phyloP scores from a whole-genome alignment of 1,140 invertebrate genomes.

The Pseudachorutes palmiensis region DNA sequence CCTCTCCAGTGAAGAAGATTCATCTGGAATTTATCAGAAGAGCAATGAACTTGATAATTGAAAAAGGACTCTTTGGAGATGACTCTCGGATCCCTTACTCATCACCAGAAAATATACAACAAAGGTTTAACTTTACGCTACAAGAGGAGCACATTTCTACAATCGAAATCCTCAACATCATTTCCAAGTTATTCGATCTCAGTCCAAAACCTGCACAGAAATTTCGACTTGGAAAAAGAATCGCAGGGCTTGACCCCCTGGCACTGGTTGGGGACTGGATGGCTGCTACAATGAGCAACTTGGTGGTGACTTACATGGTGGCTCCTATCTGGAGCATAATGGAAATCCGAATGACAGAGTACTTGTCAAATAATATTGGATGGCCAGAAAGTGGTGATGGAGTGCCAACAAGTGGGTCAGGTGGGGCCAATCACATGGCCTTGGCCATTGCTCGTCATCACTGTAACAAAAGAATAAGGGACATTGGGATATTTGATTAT shows the following conservation, averaged over 20 bases:
- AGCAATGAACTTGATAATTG: too few relatives aligned
- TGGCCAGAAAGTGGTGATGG: conserved; percentile 73
- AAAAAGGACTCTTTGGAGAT: too few relatives aligned
- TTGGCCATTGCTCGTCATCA: conserved; percentile 76
- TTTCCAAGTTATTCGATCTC: too few relatives aligned
- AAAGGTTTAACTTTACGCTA: too few relatives aligned
- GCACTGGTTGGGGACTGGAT: conserved; percentile 74
- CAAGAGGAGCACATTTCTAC: too few relatives aligned
- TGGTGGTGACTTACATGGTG: conserved; percentile 80
- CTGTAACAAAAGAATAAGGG: conserved; percentile 64
- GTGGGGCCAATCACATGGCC: conserved; percentile 88
- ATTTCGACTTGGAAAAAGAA: background rate
- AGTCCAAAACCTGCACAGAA: too few relatives aligned
- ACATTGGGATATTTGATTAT: conserved; percentile 17
- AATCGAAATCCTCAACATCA: too few relatives aligned
- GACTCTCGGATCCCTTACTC: too few relatives aligned
- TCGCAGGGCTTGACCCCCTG: conserved; percentile 61
- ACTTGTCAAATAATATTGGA: conserved; percentile 78
- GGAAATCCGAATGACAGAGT: conserved; percentile 65
- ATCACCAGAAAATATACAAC: too few relatives aligned
- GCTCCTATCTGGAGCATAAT: conserved; percentile 76
- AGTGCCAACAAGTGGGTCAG: conserved; percentile 89
- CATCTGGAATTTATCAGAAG: too few relatives aligned
- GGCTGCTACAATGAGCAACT: conserved; percentile 73
- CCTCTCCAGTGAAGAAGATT: too few relatives aligned